Evolutionary conservation across 2,888 invertebrate species (phyloP).

Genomic region (Spialia ferax): DNA sequence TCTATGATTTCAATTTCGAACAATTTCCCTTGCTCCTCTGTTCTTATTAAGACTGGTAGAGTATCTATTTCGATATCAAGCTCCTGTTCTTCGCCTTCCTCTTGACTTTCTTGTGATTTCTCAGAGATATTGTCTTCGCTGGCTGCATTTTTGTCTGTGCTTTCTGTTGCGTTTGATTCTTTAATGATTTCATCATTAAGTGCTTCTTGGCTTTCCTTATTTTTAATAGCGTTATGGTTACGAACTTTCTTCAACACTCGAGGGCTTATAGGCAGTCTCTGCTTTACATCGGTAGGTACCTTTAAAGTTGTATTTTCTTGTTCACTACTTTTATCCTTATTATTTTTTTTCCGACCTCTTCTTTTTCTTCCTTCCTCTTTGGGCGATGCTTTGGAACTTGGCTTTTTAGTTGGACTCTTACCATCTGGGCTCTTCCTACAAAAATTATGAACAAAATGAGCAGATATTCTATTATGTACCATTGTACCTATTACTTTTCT

Average conservation of each 20-base stretch:
- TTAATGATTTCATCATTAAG: neutral
- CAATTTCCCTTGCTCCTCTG: constrained; percentile 43
- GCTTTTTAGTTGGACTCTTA: neutral
- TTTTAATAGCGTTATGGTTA: neutral
- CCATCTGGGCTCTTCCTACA: too few species aligned
- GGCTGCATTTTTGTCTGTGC: neutral
- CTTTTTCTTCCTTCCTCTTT: neutral
- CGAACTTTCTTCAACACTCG: constrained; percentile 10
- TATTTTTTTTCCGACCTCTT: neutral
- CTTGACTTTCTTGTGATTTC: constrained; percentile 15
- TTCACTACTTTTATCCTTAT: constrained; percentile 28
- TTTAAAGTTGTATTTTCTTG: constrained; percentile 41
- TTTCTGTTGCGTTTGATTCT: neutral
- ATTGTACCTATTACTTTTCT: too few species aligned
- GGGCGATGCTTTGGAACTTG: neutral
- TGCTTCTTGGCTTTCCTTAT: neutral
- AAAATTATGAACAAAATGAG: too few species aligned
- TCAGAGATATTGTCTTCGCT: constrained; percentile 10
- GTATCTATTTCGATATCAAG: constrained; percentile 48
- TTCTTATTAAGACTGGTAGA: constrained; percentile 49
- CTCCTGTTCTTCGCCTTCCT: constrained; percentile 20
- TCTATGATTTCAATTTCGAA: constrained; percentile 55
- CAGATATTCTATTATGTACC: too few species aligned
- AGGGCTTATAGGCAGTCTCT: constrained; percentile 21
- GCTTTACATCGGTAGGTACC: neutral